Evolutionary conservation across 2,888 invertebrate species (phyloP).

Genomic region (Drosophila mayaguana): DNA sequence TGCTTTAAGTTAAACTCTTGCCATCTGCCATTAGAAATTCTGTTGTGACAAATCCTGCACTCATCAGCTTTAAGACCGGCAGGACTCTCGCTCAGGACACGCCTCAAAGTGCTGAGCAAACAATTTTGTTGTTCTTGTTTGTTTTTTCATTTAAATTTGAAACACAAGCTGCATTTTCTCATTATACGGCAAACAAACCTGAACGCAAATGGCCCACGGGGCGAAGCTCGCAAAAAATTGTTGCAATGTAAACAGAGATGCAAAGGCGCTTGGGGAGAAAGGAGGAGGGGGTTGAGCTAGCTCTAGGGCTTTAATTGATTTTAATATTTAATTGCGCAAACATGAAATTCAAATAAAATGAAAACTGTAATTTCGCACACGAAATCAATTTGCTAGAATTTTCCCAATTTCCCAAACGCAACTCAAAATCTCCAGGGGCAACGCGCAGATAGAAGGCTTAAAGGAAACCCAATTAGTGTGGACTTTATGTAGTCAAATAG

Average conservation of each 20-base stretch:
- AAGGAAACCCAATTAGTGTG: background rate
- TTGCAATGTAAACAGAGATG: constrained; percentile 28
- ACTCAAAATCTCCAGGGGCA: background rate
- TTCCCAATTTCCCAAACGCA: background rate
- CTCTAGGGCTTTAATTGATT: constrained; percentile 68
- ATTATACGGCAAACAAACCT: constrained; percentile 33
- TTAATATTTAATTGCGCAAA: constrained; percentile 74
- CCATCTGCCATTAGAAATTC: background rate
- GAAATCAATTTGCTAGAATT: constrained; percentile 54
- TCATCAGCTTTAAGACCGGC: constrained; percentile 1
- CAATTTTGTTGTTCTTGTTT: constrained; percentile 27
- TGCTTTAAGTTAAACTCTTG: background rate
- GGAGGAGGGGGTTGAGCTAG: constrained; percentile 7
- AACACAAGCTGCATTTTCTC: constrained; percentile 47
- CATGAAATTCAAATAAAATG: constrained; percentile 62
- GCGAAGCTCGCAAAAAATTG: constrained; percentile 24
- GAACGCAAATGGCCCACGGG: constrained; percentile 25
- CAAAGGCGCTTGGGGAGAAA: background rate
- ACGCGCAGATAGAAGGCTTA: background rate
- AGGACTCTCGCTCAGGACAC: background rate
- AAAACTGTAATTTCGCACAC: constrained; percentile 29
- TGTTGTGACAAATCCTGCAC: background rate
- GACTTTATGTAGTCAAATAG: background rate
- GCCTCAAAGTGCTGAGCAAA: constrained; percentile 3
- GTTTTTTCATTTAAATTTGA: constrained; percentile 53